Evolutionary conservation across 2,113 vertebrate species (phyloP).

Genomic region (Pagrus major): DNA sequence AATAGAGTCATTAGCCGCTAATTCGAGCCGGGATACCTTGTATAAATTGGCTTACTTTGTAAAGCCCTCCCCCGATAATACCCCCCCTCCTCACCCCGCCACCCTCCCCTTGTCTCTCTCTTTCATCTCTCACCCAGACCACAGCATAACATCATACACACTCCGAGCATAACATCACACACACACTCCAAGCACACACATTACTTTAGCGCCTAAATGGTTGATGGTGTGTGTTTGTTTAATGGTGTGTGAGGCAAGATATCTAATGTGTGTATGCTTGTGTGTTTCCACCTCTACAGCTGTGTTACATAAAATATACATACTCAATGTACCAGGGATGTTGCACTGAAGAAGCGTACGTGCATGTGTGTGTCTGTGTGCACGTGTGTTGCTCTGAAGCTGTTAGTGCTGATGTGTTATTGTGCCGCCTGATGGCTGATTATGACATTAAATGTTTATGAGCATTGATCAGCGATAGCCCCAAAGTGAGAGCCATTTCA

Average conservation of each 20-base stretch:
- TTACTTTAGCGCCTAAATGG: slow-evolving; percentile 66
- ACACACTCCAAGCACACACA: slow-evolving; percentile 58
- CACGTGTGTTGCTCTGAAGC: slow-evolving; percentile 35
- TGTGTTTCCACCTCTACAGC: slow-evolving; percentile 38
- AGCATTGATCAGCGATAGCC: slow-evolving; percentile 80
- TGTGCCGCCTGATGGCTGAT: slow-evolving; percentile 75
- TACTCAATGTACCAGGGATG: slow-evolving; percentile 59
- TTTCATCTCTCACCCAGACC: slow-evolving; percentile 60
- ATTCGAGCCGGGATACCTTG: slow-evolving; percentile 93
- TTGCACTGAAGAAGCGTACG: slow-evolving; percentile 29
- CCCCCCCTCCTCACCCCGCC: slow-evolving; percentile 81
- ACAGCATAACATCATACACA: slow-evolving; percentile 62
- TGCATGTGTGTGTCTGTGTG: not conserved
- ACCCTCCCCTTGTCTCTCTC: slow-evolving; percentile 17
- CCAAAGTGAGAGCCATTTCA: slow-evolving; percentile 76
- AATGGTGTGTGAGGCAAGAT: slow-evolving; percentile 71
- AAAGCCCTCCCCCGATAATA: slow-evolving; percentile 92
- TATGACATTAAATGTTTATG: slow-evolving; percentile 85
- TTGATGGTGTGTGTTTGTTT: slow-evolving; percentile 78
- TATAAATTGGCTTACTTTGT: slow-evolving; percentile 99
- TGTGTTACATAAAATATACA: slow-evolving; percentile 63
- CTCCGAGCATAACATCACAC: slow-evolving; percentile 61
- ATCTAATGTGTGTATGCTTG: slow-evolving; percentile 52
- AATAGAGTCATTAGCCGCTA: slow-evolving; percentile 99
- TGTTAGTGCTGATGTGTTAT: slow-evolving; percentile 73